A percentile compares a stretch with the other conserved stretches of the same genome.
Conservation (phyloP, 2,113 vertebrate species). For the Microtus oregoni region DNA sequence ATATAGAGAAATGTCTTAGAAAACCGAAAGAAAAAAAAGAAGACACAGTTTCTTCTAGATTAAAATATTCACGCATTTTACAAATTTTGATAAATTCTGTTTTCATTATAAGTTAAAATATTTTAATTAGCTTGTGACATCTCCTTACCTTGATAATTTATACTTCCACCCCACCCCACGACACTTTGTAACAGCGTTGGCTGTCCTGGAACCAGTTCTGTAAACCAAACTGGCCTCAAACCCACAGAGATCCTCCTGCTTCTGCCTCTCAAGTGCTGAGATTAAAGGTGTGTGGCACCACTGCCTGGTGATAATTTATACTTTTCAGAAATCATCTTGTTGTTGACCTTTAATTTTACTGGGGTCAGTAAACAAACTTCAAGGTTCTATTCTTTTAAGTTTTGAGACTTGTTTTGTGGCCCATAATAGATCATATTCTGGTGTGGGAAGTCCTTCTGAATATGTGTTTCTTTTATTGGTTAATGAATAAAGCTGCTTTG, state of each 20-base stretch:
- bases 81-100: neutral
- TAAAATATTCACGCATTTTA: neutral
- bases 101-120: conserved; percentile 24
- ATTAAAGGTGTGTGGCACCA: neutral
- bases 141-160: neutral
- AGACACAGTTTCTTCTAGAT: too few species aligned
- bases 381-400: neutral
- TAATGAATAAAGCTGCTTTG: too few species aligned
- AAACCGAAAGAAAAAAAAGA: too few species aligned
- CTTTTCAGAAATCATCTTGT: neutral
- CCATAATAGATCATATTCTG: neutral
- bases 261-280: neutral
- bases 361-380: conserved; percentile 3
- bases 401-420: neutral
- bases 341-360: neutral
- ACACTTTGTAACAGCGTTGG: neutral
- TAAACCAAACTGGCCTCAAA: neutral
- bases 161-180: accelerated
- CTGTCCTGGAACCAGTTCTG: neutral
- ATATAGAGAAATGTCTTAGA: too few species aligned
- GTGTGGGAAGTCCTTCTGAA: too few species aligned
- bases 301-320: neutral
- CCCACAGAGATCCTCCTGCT: neutral
- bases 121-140: conserved; percentile 18
- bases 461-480: too few species aligned